Evolutionary conservation across 2,797 vertebrate species (phyloP), one percentile per base, ranked within the genome.

Genomic region (Pipistrellus kuhlii): DNA sequence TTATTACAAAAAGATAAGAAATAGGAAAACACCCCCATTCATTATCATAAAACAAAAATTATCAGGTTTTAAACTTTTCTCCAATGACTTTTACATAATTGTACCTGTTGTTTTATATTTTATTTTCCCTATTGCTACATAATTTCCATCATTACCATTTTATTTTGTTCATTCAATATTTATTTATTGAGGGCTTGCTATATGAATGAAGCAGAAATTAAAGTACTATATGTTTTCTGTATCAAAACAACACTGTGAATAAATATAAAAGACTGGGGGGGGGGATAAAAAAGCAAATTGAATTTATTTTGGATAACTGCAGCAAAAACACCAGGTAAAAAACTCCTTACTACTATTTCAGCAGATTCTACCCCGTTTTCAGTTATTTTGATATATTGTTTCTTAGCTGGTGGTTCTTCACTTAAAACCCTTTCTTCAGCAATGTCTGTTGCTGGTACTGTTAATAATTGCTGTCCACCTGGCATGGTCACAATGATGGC

Each of bases 391-490:
- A 99, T 98, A 97, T 98, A 98, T 75, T 98, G 98, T 90, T 99
- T 98, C 96, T 99, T 99, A 64, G 98, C 46, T 53, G 98, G 98
- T 0, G 99, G 99, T 81, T 99, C 99, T 95, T 99, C 99, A 1
- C 99, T 99, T 96, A 99, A 98, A 80, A 99, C 99, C 5, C 98
- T 99, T 97, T 99, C 99, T 98, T 99, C 99, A 83, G 99, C 99
- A 96, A 99, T 99, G 94, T 99, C 99, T 66, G 99, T 99, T 93
- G 99, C 99, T 94, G 99, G 98, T 95, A 99, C 99, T 96, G 99
- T 99, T 97, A 99, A 97, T 75, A 99, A 99, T 99, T 99, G 99
- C 87, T 99, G 99, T 64, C 99, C 99, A 96, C 99, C 99, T 80
- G 99, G 99, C 99, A 99, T 99, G 88, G 99, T 99, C 93, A 99